Conservation (phyloP, 2,113 vertebrate species). For the Amphilophus citrinellus region DNA sequence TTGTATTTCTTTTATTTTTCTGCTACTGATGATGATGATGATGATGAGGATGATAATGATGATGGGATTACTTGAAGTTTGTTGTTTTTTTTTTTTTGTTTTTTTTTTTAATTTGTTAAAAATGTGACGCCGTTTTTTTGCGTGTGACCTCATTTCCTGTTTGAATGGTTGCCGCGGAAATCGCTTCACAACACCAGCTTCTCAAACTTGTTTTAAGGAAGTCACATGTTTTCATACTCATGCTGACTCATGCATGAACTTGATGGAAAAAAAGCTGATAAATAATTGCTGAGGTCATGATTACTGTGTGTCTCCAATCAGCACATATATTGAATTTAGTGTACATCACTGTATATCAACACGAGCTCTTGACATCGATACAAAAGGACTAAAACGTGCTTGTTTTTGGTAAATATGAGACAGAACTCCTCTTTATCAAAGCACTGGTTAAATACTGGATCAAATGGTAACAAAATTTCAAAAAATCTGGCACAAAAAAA, state of each 20-base stretch:
- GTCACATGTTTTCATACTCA: background rate
- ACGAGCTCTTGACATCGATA: background rate
- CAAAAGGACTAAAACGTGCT: background rate
- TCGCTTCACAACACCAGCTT: background rate
- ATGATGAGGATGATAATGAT: constrained; percentile 45
- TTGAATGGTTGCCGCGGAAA: background rate
- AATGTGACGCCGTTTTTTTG: constrained; percentile 48
- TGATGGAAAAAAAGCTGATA: background rate
- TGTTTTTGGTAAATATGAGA: background rate
- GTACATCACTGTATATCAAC: background rate
- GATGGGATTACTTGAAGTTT: constrained; percentile 78
- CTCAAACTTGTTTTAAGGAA: background rate
- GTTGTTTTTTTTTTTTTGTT: constrained; percentile 59
- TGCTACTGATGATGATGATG: constrained; percentile 49
- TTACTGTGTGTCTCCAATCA: background rate
- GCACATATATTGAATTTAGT: background rate
- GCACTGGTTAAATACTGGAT: background rate
- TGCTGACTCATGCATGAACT: background rate
- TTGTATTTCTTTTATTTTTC: constrained; percentile 55
- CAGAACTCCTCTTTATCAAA: background rate
- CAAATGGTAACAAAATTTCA: background rate
- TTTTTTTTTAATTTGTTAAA: constrained; percentile 58
- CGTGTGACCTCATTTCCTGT: constrained; percentile 42
- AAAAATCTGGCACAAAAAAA: background rate
- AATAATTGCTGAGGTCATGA: background rate